A percentile compares a stretch with the other conserved stretches of the same genome.
phyloP scores from a whole-genome alignment of 2,888 invertebrate genomes.

The Drosophila neotestacea region DNA sequence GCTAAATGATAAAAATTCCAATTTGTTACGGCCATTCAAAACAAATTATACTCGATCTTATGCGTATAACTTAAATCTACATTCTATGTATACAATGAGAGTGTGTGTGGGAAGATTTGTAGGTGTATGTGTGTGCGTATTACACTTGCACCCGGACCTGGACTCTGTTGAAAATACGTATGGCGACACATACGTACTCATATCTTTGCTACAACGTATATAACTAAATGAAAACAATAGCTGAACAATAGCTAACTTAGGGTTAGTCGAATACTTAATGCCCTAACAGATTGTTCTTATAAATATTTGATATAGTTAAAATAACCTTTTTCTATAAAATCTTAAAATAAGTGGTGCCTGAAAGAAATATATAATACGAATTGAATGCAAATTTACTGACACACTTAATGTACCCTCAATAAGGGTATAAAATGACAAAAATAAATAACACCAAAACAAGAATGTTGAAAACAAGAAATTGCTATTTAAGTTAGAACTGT shows the following conservation, averaged over 20 bases:
- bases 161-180: slow-evolving; percentile 19
- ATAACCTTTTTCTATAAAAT: too few species aligned
- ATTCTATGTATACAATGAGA: slow-evolving; percentile 7
- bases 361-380: too few species aligned
- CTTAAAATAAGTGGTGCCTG: too few species aligned
- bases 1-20: slow-evolving; percentile 61
- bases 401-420: slow-evolving; percentile 6
- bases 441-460: slow-evolving; percentile 45
- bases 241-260: not conserved
- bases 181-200: slow-evolving; percentile 19
- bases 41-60: slow-evolving; percentile 40
- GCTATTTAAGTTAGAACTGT: slow-evolving; percentile 65
- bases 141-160: slow-evolving; percentile 27
- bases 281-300: not conserved
- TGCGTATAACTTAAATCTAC: slow-evolving; percentile 42
- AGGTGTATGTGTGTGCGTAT: slow-evolving; percentile 11
- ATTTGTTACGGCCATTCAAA: slow-evolving; percentile 54
- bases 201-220: slow-evolving; percentile 25
- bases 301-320: not conserved
- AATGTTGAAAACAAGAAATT: slow-evolving; percentile 70
- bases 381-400: too few species aligned
- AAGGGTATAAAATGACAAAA: slow-evolving; percentile 36
- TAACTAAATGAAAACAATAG: slow-evolving; percentile 40
- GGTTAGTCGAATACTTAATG: not conserved
- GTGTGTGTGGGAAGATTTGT: not conserved